phyloP scores from a whole-genome alignment of 2,113 vertebrate species.

The Python bivittatus region DNA sequence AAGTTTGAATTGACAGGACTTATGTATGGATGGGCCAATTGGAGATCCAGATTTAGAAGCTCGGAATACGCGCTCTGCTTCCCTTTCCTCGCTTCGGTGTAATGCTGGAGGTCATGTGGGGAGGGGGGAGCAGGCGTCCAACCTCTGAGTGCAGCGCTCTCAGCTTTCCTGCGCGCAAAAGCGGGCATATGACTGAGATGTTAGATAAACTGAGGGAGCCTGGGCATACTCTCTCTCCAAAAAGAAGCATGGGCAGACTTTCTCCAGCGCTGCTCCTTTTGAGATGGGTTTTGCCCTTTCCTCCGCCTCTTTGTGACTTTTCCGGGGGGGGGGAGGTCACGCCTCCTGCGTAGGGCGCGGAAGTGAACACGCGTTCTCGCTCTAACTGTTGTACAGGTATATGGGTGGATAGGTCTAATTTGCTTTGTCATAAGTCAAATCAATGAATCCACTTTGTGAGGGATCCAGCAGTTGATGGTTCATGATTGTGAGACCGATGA shows the following conservation, averaged over 20 bases:
- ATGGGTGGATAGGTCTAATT: neutral
- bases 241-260: neutral
- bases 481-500: neutral
- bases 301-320: neutral
- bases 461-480: neutral
- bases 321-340: neutral
- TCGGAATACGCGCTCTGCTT: neutral
- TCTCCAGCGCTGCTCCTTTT: neutral
- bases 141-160: neutral
- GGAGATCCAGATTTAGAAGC: neutral
- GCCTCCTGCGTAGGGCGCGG: no score
- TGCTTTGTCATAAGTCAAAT: neutral
- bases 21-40: neutral
- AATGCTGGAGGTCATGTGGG: neutral
- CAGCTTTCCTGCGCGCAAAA: neutral
- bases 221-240: neutral
- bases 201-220: neutral
- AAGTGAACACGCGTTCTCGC: neutral
- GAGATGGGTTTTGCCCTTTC: neutral
- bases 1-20: neutral
- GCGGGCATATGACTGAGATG: neutral
- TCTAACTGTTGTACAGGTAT: neutral
- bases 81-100: neutral
- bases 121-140: neutral
- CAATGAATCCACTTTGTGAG: neutral